Conservation (phyloP, 2,888 invertebrate species). For the Drosophila acutilabella region DNA sequence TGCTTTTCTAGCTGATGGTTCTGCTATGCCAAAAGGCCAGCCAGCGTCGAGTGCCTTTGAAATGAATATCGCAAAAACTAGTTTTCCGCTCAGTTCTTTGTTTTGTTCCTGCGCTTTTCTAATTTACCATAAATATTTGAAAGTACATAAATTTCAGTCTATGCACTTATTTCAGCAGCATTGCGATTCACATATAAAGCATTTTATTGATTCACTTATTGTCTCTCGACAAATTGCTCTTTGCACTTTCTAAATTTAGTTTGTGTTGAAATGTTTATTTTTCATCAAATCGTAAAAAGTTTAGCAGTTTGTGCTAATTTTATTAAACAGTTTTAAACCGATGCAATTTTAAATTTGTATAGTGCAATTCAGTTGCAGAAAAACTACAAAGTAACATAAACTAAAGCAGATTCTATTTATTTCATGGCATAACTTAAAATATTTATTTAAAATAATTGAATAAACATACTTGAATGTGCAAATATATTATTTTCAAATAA, state of each 20-base stretch:
- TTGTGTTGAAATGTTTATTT: slow-evolving; percentile 21
- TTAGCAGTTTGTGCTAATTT: too few species aligned
- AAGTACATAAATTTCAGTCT: slow-evolving; percentile 20
- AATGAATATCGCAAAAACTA: slow-evolving; percentile 28
- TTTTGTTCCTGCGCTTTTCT: slow-evolving; percentile 3
- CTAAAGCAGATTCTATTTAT: too few species aligned
- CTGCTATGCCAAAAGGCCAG: slow-evolving; percentile 42
- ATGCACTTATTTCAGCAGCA: slow-evolving; percentile 30
- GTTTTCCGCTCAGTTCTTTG: neutral
- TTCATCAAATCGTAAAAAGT: neutral
- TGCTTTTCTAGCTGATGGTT: slow-evolving; percentile 20
- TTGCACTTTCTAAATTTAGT: slow-evolving; percentile 17
- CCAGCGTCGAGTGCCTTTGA: slow-evolving; percentile 20
- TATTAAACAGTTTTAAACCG: too few species aligned
- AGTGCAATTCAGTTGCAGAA: too few species aligned
- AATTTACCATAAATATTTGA: slow-evolving; percentile 38
- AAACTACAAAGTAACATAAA: too few species aligned
- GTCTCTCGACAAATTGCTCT: slow-evolving; percentile 6
- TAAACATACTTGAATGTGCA: too few species aligned
- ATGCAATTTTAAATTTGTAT: too few species aligned
- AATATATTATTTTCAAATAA: too few species aligned
- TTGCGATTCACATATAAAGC: slow-evolving; percentile 15
- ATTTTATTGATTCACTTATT: slow-evolving; percentile 35
- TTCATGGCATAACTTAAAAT: too few species aligned
- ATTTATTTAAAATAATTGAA: too few species aligned